phyloP scores from a whole-genome alignment of 2,113 vertebrate genomes.

The Corythornis cristatus region DNA sequence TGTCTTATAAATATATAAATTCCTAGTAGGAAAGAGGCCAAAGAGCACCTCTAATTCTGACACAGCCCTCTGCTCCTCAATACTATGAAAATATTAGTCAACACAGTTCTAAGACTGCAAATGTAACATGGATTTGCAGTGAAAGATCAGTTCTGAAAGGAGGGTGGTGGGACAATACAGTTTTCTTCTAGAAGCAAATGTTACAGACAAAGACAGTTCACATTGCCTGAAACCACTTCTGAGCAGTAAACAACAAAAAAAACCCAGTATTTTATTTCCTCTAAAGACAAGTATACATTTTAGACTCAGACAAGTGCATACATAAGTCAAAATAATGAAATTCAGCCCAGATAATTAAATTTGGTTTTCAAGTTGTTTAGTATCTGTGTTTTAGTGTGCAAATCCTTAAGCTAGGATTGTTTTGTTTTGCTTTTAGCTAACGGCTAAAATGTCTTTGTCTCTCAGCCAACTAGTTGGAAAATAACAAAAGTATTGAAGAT shows the following conservation, averaged over 20 bases:
- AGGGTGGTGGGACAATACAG: neutral
- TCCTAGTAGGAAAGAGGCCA: neutral
- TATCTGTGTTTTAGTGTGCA: neutral
- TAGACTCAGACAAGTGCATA: neutral
- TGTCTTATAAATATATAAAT: neutral
- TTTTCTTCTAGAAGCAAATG: neutral
- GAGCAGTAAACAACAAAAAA: neutral
- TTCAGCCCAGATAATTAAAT: neutral
- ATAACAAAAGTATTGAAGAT: neutral
- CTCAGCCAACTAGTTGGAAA: neutral
- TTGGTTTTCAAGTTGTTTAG: neutral
- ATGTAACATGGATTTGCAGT: neutral
- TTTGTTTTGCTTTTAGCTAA: neutral
- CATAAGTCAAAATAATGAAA: neutral
- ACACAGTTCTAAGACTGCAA: neutral
- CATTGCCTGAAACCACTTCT: neutral
- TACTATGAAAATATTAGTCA: neutral
- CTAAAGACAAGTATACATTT: neutral
- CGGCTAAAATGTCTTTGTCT: neutral
- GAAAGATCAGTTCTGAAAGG: neutral
- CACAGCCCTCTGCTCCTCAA: neutral
- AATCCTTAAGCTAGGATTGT: neutral
- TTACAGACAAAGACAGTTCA: neutral
- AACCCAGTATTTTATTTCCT: neutral
- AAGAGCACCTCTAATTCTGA: neutral